phyloP scores from a whole-genome alignment of 2,888 invertebrate species.

The Cyaniris semiargus region DNA sequence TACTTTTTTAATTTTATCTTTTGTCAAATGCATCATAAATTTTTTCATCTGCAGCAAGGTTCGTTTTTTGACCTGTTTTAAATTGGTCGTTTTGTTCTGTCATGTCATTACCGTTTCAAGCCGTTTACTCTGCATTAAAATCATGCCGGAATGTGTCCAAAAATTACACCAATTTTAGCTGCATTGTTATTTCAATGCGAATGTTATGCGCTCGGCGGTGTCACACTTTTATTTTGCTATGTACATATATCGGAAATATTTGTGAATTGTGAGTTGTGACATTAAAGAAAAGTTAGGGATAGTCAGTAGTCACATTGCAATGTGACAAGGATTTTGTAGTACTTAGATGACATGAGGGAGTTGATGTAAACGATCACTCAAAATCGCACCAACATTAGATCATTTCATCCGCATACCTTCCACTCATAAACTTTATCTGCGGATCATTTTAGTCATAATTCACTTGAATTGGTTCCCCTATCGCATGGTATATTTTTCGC shows the following conservation, averaged over 20 bases:
- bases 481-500: no score
- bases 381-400: no score
- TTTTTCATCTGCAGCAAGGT: background rate
- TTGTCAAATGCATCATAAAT: background rate
- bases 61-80: background rate
- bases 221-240: background rate
- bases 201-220: background rate
- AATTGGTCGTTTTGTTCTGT: background rate
- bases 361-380: no score
- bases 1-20: no score
- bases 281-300: background rate
- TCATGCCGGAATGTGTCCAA: background rate
- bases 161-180: constrained; percentile 18
- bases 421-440: no score
- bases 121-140: constrained; percentile 19
- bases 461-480: no score
- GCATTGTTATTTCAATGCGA: background rate
- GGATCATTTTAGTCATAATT: no score
- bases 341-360: no score
- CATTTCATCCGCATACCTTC: no score
- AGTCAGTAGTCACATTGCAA: background rate
- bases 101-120: background rate
- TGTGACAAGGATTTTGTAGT: background rate
- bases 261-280: background rate
- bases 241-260: background rate